phyloP scores from a whole-genome alignment of 2,113 vertebrate species.

The Bambusicola thoracicus region DNA sequence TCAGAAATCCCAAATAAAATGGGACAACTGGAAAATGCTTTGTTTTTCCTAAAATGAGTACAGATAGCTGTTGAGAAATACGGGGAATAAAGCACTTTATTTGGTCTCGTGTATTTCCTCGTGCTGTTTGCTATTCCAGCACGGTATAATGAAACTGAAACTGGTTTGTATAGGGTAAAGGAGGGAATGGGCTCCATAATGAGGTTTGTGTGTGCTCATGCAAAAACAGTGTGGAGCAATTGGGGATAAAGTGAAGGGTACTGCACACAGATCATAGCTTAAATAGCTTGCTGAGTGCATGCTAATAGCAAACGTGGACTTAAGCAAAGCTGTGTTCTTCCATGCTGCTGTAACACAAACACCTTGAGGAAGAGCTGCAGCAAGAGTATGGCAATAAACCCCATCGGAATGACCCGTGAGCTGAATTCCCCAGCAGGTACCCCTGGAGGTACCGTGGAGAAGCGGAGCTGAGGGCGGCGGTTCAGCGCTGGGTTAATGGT shows the following conservation, averaged over 20 bases:
- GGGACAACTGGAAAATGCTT: not conserved
- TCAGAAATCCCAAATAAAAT: not conserved
- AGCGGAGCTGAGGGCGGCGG: too few species aligned
- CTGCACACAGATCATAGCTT: not conserved
- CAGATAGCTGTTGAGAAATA: not conserved
- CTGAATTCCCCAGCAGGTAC: not conserved
- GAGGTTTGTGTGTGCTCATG: not conserved
- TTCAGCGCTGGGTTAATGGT: too few species aligned
- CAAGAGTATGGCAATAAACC: not conserved
- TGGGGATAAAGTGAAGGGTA: not conserved
- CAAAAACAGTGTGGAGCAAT: not conserved
- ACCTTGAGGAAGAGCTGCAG: not conserved
- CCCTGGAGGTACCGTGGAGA: too few species aligned
- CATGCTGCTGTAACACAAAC: not conserved
- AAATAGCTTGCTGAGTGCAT: fast-evolving
- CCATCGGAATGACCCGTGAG: not conserved
- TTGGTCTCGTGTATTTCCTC: not conserved
- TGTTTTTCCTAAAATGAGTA: not conserved
- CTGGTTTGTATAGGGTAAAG: not conserved
- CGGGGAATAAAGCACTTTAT: not conserved
- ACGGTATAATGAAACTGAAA: not conserved
- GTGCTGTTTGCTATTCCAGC: not conserved
- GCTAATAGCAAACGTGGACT: not conserved
- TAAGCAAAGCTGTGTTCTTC: not conserved
- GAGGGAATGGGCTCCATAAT: not conserved